Evolutionary conservation across 2,797 vertebrate species (phyloP).

Genomic region (Sitta carolinensis): DNA sequence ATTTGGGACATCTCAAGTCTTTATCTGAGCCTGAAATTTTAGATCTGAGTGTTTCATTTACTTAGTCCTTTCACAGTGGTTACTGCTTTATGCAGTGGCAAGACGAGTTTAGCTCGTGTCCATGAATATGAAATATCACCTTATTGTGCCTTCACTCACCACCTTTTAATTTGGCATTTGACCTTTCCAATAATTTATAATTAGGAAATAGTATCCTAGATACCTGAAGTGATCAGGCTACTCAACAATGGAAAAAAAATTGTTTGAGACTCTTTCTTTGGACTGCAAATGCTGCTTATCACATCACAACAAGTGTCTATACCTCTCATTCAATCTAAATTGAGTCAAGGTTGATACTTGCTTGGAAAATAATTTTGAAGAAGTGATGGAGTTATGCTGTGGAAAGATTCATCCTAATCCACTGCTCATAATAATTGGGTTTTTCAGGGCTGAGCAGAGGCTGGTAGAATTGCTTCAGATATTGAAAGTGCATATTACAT

Average conservation of each 20-base stretch:
- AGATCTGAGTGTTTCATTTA: not conserved
- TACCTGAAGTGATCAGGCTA: not conserved
- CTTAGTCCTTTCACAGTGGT: not conserved
- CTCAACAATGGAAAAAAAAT: not conserved
- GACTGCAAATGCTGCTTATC: not conserved
- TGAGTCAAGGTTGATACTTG: not conserved
- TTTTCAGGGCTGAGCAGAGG: not conserved
- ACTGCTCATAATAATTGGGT: not conserved
- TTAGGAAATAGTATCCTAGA: conserved; percentile 17
- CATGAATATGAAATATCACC: not conserved
- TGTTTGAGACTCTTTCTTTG: not conserved
- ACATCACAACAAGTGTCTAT: not conserved
- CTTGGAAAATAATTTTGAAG: not conserved
- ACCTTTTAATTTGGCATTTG: conserved; percentile 1
- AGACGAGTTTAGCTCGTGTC: not conserved
- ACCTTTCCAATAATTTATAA: conserved; percentile 10
- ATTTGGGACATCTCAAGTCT: not conserved
- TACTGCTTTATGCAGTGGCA: not conserved
- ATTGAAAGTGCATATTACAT: not conserved
- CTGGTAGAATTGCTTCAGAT: not conserved
- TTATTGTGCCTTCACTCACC: not conserved
- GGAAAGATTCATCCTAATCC: not conserved
- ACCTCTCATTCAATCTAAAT: not conserved
- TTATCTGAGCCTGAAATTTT: not conserved
- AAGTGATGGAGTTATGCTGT: not conserved